phyloP scores from a whole-genome alignment of 2,797 vertebrate genomes.

The Etheostoma nigrum region DNA sequence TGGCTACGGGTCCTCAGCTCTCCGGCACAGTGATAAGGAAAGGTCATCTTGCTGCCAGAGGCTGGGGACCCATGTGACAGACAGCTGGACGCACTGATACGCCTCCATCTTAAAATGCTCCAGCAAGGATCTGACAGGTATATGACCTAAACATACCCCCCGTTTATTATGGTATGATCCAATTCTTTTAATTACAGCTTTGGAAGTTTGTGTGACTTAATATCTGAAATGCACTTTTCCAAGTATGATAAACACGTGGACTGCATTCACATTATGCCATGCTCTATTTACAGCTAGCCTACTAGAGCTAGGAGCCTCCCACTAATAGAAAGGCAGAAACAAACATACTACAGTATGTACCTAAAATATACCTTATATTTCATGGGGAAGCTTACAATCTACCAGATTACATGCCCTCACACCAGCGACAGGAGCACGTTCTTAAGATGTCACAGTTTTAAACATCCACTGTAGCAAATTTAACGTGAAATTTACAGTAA shows the following conservation, averaged over 20 bases:
- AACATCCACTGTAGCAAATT: too few species aligned
- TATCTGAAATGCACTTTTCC: neutral
- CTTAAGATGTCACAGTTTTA: too few species aligned
- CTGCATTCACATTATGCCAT: too few species aligned
- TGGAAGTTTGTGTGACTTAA: neutral
- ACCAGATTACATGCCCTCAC: too few species aligned
- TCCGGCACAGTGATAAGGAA: conserved; percentile 84
- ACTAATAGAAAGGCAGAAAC: too few species aligned
- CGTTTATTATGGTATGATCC: conserved; percentile 38
- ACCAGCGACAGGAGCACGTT: too few species aligned
- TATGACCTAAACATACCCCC: conserved; percentile 91
- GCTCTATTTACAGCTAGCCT: too few species aligned
- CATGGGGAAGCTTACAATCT: too few species aligned
- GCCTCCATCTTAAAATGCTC: conserved; percentile 58
- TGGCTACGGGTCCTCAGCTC: conserved; percentile 79
- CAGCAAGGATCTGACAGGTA: conserved; percentile 50
- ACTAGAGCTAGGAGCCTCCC: too few species aligned
- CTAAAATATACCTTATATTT: too few species aligned
- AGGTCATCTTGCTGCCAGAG: conserved; percentile 79
- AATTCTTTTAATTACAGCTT: neutral
- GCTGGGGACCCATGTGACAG: conserved; percentile 57
- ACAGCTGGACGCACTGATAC: conserved; percentile 33
- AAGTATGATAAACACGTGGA: neutral
- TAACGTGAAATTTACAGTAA: too few species aligned
- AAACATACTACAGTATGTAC: too few species aligned